A percentile compares a stretch with the other conserved stretches of the same genome.
Evolutionary conservation across 2,797 vertebrate genomes (phyloP).

Genomic region (Alosa sapidissima): DNA sequence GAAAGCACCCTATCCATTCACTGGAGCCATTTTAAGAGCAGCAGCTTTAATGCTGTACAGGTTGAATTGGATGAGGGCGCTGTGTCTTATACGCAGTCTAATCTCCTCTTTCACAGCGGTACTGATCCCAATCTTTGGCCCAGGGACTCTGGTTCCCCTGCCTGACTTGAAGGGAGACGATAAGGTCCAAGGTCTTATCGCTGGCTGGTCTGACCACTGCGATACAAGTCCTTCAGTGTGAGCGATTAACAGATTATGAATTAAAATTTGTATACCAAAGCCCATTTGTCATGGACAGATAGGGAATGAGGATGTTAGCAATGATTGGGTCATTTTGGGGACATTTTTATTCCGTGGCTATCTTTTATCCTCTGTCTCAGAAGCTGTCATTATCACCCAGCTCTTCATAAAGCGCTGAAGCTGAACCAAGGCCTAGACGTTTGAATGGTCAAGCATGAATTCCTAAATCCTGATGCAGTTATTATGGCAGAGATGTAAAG

Average conservation of each 20-base stretch:
- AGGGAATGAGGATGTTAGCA: not conserved
- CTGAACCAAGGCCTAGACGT: too few species aligned
- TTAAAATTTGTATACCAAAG: not conserved
- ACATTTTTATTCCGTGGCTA: not conserved
- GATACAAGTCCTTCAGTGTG: not conserved
- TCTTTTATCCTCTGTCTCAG: too few species aligned
- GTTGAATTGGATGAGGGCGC: not conserved
- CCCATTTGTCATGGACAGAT: slow-evolving; percentile 2
- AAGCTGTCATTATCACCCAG: too few species aligned
- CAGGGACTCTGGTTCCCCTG: not conserved
- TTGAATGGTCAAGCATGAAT: not conserved
- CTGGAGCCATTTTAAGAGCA: not conserved
- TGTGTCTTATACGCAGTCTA: not conserved
- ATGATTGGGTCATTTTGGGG: not conserved
- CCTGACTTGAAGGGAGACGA: not conserved
- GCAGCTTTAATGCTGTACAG: not conserved
- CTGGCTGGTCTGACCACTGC: not conserved
- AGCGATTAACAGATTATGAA: slow-evolving; percentile 2
- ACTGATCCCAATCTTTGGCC: not conserved
- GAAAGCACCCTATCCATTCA: not conserved
- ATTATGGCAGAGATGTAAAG: not conserved
- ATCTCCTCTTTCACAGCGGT: not conserved
- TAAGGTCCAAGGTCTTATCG: not conserved
- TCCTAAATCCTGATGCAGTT: too few species aligned
- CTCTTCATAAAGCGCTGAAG: too few species aligned